Base-by-base conservation (phyloP, 2,113 vertebrate species). In the Barnardius zonarius region DNA sequence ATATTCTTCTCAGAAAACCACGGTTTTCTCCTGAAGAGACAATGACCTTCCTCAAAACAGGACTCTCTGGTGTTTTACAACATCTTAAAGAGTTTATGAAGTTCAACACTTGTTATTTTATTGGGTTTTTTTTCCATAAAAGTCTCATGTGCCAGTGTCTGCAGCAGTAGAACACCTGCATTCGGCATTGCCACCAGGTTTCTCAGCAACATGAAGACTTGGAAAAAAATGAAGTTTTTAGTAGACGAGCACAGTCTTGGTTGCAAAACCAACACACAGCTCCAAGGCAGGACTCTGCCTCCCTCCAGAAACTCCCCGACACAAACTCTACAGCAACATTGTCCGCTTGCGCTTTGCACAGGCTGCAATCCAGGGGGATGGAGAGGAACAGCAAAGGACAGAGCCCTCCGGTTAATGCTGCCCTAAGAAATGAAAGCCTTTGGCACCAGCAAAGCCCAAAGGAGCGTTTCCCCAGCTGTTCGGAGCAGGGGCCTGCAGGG, bases 341-440 rank as follows among this genome's bases (percentile, higher is more conserved):
- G 0, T 8, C 41, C 0, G 0, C 49, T 54, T 10, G 31, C 1
- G 25, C 75, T 80, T 15, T 2, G 11, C 17, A 0, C 0, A 1
- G 37, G 70, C 4, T 0, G 25, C 41, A 22, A 5, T 7, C 49
- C 70, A 14, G 4, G 23, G 17, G 70, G n/a, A 17, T 6, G 6
- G 54, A 43, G n/a, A 17, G 68, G 48, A 86, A 1, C 54, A 11
- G 49, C 0, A 22, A 69, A 17, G 13, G 19, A 10, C 69, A 79
- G 81, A 92, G 46, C 64, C 76, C 63, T 79, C 17, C 7, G 11
- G 59, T 37, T 22, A 54, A 39, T 10, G 46, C 90, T 7, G 14
- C 14, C 39, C 49, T 78, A 15, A 74, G 61, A 80, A 94, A 85
- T 23, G 64, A 43, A 41, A 94, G 23, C 48, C 35, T 82, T 78